These are phyloP conservation scores for Eupithecia insigniata DNA, from an alignment of 2,888 invertebrate species.

Conservation along the genomic window DNA sequence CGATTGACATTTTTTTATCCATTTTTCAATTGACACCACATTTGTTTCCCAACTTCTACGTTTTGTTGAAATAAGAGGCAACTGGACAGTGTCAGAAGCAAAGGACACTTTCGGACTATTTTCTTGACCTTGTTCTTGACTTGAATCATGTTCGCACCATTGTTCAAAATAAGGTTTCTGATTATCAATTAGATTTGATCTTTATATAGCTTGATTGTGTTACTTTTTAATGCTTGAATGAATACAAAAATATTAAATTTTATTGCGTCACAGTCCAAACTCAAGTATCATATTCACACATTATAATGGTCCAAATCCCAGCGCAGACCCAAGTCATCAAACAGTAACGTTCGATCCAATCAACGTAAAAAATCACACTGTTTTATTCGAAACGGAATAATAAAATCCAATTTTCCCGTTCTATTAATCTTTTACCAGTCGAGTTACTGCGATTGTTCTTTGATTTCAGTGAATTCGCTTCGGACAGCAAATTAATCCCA, in stretches of 20 bases:
- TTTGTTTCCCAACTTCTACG: too few species aligned
- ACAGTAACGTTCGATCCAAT: slow-evolving; percentile 26
- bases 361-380: slow-evolving; percentile 52
- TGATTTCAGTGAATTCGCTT: slow-evolving; percentile 66
- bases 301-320: not conserved
- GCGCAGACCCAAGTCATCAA: not conserved
- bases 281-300: not conserved
- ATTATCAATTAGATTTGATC: too few species aligned
- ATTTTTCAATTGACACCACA: too few species aligned
- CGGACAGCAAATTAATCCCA: slow-evolving; percentile 76
- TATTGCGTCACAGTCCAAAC: not conserved
- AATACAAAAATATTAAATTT: not conserved
- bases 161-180: too few species aligned
- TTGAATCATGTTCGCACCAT: too few species aligned
- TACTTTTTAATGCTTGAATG: not conserved
- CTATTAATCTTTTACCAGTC: slow-evolving; percentile 66
- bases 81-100: too few species aligned
- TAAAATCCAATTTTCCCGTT: slow-evolving; percentile 72
- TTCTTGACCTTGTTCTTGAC: too few species aligned
- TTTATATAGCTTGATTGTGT: not conserved
- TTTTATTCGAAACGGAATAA: slow-evolving; percentile 57
- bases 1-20: too few species aligned
- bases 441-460: slow-evolving; percentile 64
- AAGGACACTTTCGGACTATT: too few species aligned
- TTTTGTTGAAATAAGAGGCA: too few species aligned